Percentiles rank a stretch among this genome's conserved stretches.
phyloP scores from a whole-genome alignment of 2,113 vertebrate species.

The Phodopus roborovskii region DNA sequence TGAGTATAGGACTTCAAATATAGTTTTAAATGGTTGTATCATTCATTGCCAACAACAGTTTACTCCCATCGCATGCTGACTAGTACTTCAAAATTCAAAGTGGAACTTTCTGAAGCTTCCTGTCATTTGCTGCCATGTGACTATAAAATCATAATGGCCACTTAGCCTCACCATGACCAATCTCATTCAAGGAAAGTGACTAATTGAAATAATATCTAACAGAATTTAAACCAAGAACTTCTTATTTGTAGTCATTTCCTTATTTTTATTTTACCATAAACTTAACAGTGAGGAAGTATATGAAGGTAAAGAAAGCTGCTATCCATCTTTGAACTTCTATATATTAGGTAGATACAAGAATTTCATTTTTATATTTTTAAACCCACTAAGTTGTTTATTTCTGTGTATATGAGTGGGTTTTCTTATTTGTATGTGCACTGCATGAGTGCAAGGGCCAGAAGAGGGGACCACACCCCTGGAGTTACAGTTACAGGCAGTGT shows the following conservation, averaged over 20 bases:
- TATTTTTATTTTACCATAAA: background rate
- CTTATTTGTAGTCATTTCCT: background rate
- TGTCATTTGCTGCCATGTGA: background rate
- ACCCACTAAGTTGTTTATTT: background rate
- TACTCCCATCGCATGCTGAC: background rate
- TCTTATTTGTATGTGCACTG: background rate
- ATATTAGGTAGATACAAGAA: background rate
- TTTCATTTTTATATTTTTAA: background rate
- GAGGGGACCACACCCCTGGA: background rate
- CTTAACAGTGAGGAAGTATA: background rate
- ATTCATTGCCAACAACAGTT: background rate
- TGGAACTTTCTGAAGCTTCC: background rate
- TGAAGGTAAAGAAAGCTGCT: background rate
- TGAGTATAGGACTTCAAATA: background rate
- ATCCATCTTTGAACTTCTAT: background rate
- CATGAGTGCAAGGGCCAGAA: background rate
- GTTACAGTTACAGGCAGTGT: background rate
- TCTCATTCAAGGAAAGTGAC: background rate
- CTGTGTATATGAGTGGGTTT: background rate
- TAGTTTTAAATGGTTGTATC: background rate
- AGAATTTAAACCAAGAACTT: constrained; percentile 2
- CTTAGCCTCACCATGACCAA: fast-evolving
- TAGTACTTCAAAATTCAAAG: background rate
- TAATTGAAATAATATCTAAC: background rate
- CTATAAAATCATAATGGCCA: background rate